Percentiles rank a stretch among this genome's conserved stretches.
phyloP scores from a whole-genome alignment of 2,888 invertebrate genomes.

The Thysanoteuthis rhombus region DNA sequence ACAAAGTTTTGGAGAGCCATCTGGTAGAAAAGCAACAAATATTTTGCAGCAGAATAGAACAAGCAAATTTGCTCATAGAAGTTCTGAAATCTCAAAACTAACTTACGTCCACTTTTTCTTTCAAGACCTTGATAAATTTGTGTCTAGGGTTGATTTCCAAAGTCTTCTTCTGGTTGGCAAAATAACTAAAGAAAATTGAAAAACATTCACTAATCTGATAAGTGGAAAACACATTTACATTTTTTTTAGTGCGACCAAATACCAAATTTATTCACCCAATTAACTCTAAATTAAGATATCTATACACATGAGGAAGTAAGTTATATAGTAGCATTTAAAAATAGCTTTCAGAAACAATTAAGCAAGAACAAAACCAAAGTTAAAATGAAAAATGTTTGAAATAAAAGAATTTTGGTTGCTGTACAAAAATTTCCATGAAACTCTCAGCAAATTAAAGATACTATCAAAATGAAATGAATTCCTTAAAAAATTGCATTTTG shows the following conservation, averaged over 20 bases:
- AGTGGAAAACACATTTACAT: background rate
- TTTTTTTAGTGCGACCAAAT: too few relatives aligned
- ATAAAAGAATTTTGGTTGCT: background rate
- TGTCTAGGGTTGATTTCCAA: constrained; percentile 97
- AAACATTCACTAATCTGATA: constrained; percentile 1
- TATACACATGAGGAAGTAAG: background rate
- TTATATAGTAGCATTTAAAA: background rate
- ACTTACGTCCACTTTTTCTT: constrained; percentile 76
- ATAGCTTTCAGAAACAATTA: too few relatives aligned
- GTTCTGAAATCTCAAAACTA: too few relatives aligned
- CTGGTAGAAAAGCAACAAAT: too few relatives aligned
- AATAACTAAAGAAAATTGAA: constrained; percentile 59
- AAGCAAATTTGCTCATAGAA: too few relatives aligned
- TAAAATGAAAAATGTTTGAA: background rate
- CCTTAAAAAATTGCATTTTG: background rate
- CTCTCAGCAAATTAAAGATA: background rate
- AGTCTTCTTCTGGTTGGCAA: constrained; percentile 80
- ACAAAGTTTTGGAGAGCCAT: too few relatives aligned
- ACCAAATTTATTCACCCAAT: too few relatives aligned
- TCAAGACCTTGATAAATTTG: constrained; percentile 90
- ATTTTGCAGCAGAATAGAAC: too few relatives aligned
- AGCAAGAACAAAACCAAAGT: background rate
- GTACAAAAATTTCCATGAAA: too few relatives aligned
- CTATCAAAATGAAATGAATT: background rate
- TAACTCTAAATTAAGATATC: background rate